Evolutionary conservation across 2,888 invertebrate genomes (phyloP).

Genomic region (Meta bourneti): DNA sequence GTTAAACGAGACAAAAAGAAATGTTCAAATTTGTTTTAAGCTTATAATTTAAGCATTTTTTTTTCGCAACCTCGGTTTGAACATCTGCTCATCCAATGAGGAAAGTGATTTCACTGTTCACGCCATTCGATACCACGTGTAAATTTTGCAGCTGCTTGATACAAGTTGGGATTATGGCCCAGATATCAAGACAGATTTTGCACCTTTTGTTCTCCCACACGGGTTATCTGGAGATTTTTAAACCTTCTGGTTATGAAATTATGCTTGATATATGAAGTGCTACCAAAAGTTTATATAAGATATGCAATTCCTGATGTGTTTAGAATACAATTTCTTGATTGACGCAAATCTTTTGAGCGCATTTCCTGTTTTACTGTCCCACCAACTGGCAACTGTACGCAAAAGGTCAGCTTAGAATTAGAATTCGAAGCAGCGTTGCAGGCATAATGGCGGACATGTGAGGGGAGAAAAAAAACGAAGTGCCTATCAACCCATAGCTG

Average conservation of each 20-base stretch:
- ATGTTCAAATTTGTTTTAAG: too few species aligned
- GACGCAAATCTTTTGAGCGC: neutral
- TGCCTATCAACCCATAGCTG: conserved; percentile 19
- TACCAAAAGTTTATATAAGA: neutral
- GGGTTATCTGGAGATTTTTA: neutral
- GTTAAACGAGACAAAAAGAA: too few species aligned
- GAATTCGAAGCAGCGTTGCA: neutral
- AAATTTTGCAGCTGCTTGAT: conserved; percentile 50
- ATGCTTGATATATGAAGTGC: too few species aligned
- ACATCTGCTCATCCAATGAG: conserved; percentile 31
- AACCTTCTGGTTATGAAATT: neutral
- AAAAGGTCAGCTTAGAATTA: neutral
- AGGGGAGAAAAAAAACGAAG: neutral
- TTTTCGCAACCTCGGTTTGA: neutral
- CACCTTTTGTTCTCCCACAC: neutral
- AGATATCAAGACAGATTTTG: neutral
- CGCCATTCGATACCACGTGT: neutral
- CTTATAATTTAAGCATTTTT: neutral
- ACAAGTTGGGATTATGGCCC: conserved; percentile 11
- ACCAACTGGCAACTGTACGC: neutral
- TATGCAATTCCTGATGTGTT: neutral
- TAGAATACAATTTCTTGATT: neutral
- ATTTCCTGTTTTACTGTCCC: neutral
- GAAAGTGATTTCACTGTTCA: conserved; percentile 11
- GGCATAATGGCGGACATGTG: neutral